phyloP scores from a whole-genome alignment of 37 sponge, comb jelly and placozoan genomes.

The Amphimedon queenslandica region DNA sequence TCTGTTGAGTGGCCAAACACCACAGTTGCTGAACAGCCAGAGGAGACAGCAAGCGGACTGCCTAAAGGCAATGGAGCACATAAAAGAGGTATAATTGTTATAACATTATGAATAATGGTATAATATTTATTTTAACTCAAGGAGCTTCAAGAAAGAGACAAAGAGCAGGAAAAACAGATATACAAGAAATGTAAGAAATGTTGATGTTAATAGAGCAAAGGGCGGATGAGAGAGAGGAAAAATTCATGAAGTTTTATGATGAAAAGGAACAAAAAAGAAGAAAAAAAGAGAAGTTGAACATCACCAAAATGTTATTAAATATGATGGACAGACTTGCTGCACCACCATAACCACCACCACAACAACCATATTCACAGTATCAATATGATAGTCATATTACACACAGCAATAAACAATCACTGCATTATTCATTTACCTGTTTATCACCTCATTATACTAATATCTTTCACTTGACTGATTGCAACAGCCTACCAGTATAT shows the following conservation, averaged over 20 bases:
- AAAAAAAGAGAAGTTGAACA: constrained; percentile 1
- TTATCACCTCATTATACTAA: not conserved
- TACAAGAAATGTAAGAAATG: not conserved
- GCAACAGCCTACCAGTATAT: not conserved
- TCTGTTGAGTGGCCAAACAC: too few relatives aligned
- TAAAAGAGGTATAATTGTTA: too few relatives aligned
- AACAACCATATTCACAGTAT: not conserved
- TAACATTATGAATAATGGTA: not conserved
- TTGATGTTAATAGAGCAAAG: constrained; percentile 1
- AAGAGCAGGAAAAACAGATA: not conserved
- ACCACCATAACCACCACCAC: not conserved
- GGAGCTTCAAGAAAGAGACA: not conserved
- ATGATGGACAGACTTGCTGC: constrained; percentile 1
- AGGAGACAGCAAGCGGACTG: too few relatives aligned
- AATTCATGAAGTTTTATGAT: not conserved
- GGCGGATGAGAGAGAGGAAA: not conserved
- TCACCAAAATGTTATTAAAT: not conserved
- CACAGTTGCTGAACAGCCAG: too few relatives aligned
- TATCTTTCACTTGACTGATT: not conserved
- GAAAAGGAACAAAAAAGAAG: not conserved
- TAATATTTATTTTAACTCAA: not conserved
- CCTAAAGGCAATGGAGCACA: too few relatives aligned
- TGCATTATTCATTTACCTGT: not conserved
- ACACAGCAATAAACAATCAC: not conserved
- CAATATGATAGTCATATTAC: not conserved